phyloP scores from a whole-genome alignment of 2,113 vertebrate species.

The Phocoena sinus region DNA sequence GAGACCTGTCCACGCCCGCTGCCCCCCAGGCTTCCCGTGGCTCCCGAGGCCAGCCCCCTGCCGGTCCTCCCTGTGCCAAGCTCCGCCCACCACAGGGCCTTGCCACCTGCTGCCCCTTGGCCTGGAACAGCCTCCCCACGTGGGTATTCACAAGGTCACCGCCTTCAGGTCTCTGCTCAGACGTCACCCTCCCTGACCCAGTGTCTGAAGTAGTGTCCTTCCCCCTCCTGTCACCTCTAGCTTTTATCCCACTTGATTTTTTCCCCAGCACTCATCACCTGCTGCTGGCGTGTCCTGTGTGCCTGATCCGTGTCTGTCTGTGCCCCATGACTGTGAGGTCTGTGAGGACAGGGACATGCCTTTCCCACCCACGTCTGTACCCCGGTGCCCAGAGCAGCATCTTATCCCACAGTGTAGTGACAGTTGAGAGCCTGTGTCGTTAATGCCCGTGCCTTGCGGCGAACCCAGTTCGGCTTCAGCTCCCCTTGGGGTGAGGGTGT shows the following conservation, averaged over 20 bases:
- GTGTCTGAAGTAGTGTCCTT: not conserved
- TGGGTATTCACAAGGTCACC: not conserved
- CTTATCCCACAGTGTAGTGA: not conserved
- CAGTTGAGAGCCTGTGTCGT: rapidly evolving
- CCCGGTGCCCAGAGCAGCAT: not conserved
- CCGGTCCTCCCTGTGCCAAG: not conserved
- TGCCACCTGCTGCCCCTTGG: not conserved
- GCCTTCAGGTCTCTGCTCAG: not conserved
- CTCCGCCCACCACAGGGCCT: not conserved
- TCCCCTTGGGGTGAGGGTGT: not conserved
- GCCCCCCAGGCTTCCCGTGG: not conserved
- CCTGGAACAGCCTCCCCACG: not conserved
- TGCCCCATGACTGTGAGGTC: not conserved
- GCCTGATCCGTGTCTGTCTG: not conserved
- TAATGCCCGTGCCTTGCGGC: not conserved
- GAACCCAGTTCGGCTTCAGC: not conserved
- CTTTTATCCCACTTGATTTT: not conserved
- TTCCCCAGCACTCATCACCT: not conserved
- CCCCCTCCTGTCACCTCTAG: not conserved
- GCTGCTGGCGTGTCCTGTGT: rapidly evolving
- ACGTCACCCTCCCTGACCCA: not conserved
- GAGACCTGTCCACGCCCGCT: not conserved
- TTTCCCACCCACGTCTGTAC: not conserved
- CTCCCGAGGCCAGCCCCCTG: not conserved
- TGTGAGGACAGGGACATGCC: not conserved